phyloP scores from a whole-genome alignment of 2,113 vertebrate genomes.

The Ciconia stormi region DNA sequence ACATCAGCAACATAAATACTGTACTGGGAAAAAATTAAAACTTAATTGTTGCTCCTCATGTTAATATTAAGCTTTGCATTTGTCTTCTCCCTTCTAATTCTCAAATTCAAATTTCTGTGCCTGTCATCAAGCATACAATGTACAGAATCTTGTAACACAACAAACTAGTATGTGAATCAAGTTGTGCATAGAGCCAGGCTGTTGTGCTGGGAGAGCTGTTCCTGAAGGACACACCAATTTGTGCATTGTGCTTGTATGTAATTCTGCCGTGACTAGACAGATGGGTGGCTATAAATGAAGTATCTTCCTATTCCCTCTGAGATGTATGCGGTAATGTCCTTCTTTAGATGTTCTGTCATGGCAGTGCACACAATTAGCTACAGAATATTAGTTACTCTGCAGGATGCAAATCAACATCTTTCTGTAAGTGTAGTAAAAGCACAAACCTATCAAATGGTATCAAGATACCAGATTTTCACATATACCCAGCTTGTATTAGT shows the following conservation, averaged over 20 bases:
- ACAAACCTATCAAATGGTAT: constrained; percentile 44
- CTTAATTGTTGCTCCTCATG: neutral
- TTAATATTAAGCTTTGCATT: neutral
- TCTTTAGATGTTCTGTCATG: constrained; percentile 59
- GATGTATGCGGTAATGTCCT: constrained; percentile 61
- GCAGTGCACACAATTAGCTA: constrained; percentile 75
- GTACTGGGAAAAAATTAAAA: neutral
- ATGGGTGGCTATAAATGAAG: constrained; percentile 77
- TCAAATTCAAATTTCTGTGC: neutral
- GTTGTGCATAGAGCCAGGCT: neutral
- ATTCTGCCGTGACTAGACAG: constrained; percentile 72
- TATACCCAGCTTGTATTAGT: constrained; percentile 24
- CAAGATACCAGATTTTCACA: neutral
- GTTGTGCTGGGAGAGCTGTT: constrained; percentile 26
- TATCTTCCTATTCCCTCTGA: constrained; percentile 72
- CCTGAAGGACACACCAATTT: constrained; percentile 69
- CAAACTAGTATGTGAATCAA: neutral
- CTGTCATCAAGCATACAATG: neutral
- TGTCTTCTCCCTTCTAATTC: neutral
- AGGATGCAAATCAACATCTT: constrained; percentile 62
- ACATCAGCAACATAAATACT: neutral
- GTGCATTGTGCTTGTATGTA: constrained; percentile 32
- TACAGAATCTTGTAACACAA: neutral
- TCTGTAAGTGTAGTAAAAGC: constrained; percentile 53
- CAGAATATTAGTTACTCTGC: constrained; percentile 78